Conservation (phyloP, 2,113 vertebrate species). For the Sphaerodactylus townsendi region DNA sequence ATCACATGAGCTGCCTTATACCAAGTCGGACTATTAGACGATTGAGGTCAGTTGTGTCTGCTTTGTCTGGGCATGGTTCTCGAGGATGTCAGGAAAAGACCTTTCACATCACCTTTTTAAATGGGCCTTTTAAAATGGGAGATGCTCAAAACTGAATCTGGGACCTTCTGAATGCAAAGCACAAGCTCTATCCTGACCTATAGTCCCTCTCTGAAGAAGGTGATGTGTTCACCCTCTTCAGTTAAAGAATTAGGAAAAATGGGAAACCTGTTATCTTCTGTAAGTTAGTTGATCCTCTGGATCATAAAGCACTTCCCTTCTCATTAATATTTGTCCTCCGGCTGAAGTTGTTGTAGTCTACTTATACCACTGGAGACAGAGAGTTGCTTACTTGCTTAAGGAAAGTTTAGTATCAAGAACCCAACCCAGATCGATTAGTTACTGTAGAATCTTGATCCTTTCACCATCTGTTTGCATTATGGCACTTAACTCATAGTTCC, state of each 20-base stretch:
- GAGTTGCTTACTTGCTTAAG: background rate
- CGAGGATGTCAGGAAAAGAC: no score
- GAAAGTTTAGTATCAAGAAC: background rate
- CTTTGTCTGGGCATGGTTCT: no score
- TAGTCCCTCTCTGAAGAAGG: no score
- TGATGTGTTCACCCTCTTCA: background rate
- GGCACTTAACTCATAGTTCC: background rate
- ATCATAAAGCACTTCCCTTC: no score
- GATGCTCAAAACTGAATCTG: no score
- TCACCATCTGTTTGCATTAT: background rate
- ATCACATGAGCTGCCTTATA: no score
- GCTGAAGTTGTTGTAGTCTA: background rate
- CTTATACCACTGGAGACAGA: background rate
- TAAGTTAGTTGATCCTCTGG: background rate
- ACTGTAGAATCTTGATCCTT: background rate
- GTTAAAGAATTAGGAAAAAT: background rate
- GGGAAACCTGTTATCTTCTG: background rate
- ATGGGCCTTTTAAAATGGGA: no score
- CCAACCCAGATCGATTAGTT: background rate
- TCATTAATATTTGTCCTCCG: background rate
- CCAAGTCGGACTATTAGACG: no score
- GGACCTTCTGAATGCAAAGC: no score
- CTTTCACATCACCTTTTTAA: no score
- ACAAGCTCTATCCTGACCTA: no score
- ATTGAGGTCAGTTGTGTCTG: no score